These are phyloP conservation scores for Orthonyx spaldingii DNA, from an alignment of 2,113 vertebrate species.

Conservation along the genomic window DNA sequence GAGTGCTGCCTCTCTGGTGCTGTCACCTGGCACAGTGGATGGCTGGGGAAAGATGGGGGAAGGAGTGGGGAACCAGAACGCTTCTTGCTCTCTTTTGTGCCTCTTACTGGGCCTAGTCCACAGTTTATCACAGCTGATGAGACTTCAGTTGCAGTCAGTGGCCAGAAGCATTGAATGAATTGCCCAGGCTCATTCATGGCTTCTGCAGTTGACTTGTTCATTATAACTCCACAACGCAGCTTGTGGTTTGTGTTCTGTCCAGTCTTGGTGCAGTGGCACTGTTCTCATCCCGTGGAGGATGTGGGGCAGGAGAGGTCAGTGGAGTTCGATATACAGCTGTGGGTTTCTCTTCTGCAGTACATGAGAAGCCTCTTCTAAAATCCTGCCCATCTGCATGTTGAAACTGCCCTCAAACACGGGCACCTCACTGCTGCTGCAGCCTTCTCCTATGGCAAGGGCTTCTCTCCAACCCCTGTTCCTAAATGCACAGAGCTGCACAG, in stretches of 20 bases:
- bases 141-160: neutral
- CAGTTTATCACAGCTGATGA: neutral
- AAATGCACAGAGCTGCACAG: rapidly evolving
- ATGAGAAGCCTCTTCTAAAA: neutral
- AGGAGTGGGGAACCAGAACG: rapidly evolving
- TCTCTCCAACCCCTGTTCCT: neutral
- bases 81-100: neutral
- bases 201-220: neutral
- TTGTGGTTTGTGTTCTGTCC: rapidly evolving
- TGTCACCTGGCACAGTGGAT: neutral
- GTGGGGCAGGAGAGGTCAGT: neutral
- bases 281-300: neutral
- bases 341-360: neutral
- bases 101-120: neutral
- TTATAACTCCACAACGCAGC: neutral
- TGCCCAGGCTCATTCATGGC: neutral
- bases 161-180: neutral
- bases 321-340: rapidly evolving
- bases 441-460: neutral
- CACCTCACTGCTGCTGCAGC: neutral
- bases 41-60: neutral
- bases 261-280: neutral
- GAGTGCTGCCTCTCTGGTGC: neutral
- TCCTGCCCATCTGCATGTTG: neutral
- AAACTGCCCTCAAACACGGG: neutral